Evolutionary conservation across 2,797 vertebrate genomes (phyloP), one percentile per base, ranked within the genome.

Genomic region (Nyctibius grandis): DNA sequence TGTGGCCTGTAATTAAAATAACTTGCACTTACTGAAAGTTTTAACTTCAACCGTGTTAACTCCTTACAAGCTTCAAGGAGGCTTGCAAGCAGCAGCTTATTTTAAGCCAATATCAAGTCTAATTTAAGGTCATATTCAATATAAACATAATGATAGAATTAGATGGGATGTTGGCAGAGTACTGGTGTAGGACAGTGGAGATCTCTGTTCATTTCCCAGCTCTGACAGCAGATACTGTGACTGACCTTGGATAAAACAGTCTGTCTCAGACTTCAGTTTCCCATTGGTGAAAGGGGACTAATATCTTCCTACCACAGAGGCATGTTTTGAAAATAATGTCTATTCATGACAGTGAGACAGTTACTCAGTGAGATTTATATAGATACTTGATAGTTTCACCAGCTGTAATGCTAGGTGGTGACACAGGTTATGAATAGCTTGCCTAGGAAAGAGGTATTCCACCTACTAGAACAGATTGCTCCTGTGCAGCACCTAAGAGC

Each of bases 221-320:
- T 79, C 12, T 44, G 74, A 82, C 86, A 87, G 70, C 54, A 92
- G 90, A 91, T 53, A 91, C 38, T 19, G 44, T 25, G 59, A 33
- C 80, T 82, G 90, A 87, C 93, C 94, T 96, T 97, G 91, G 56
- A 74, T 87, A 85, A 91, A 92, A 73, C 45, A 76, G 70, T 76
- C 91, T 90, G 83, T 48, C 80, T 93, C 70, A 82, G 80, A 56
- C 63, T 91, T 40, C 65, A 54, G 8, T 63, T 91, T 82, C 59
- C 74, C 2, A 0, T 61, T 90, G 59, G 42, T 51, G 36, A 85
- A 90, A 75, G 34, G 13, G 59, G 18, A 64, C 60, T 75, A 40
- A 26, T 51, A 87, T 73, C 90, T 87, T 87, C n/a, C 63, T 70
- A 20, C 45, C 54, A 65, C 20, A 76, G 63, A 91, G 48, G 18